phyloP scores from a whole-genome alignment of 2,113 vertebrate species.

The Phrynosoma blainvillii region DNA sequence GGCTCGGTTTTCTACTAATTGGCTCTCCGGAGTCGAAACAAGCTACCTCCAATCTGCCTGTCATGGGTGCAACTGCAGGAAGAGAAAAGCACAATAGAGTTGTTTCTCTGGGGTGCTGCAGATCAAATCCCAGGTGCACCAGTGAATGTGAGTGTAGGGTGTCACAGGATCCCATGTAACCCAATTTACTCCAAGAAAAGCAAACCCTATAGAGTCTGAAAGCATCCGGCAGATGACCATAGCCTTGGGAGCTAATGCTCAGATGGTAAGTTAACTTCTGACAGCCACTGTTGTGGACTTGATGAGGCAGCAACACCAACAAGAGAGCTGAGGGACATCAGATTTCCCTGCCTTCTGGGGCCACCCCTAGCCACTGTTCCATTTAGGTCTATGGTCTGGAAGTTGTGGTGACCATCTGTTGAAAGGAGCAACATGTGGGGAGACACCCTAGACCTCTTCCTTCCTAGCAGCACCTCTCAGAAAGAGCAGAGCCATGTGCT shows the following conservation, averaged over 20 bases:
- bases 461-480: no score
- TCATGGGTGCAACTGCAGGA: constrained; percentile 56
- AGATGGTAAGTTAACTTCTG: not conserved
- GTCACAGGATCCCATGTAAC: not conserved
- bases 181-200: not conserved
- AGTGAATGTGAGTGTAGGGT: no score
- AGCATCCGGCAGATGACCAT: not conserved
- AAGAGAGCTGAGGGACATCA: no score
- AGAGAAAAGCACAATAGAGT: constrained; percentile 35
- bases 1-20: constrained; percentile 74
- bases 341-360: not conserved
- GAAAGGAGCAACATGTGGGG: not conserved
- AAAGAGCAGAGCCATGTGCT: not conserved
- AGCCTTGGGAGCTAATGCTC: no score
- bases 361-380: not conserved
- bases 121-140: not conserved
- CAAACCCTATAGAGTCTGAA: not conserved
- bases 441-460: not conserved
- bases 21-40: constrained; percentile 75
- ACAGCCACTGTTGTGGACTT: not conserved
- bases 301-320: not conserved
- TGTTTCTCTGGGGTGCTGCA: constrained; percentile 13
- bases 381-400: not conserved
- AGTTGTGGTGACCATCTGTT: not conserved
- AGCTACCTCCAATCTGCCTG: constrained; percentile 61